Percentiles rank a stretch among this genome's conserved stretches.
Conservation (phyloP, 2,888 invertebrate species). For the Agrochola macilenta region DNA sequence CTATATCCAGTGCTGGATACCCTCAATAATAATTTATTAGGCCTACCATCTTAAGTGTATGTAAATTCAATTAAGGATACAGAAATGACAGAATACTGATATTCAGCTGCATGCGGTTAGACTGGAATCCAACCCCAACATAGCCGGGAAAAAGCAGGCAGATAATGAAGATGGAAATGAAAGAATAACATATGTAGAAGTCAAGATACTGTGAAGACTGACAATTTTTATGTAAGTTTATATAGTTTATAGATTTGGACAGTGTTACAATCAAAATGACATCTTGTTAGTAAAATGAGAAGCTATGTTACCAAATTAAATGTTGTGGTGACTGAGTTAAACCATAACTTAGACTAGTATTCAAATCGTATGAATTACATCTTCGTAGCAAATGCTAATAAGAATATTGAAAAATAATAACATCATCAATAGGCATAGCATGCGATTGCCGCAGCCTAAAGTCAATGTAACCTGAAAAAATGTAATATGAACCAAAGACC, state of each 20-base stretch:
- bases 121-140: background rate
- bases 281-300: conserved; percentile 9
- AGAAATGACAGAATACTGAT: background rate
- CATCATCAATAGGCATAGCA: conserved; percentile 20
- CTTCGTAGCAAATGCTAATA: conserved; percentile 20
- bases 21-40: background rate
- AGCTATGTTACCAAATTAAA: background rate
- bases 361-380: background rate
- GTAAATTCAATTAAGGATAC: background rate
- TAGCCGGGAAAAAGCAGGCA: background rate
- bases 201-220: background rate
- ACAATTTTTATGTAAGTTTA: background rate
- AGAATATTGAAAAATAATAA: conserved; percentile 36
- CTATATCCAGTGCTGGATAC: background rate
- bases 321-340: background rate
- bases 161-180: background rate
- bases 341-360: background rate
- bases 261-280: background rate
- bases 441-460: background rate
- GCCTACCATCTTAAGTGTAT: background rate
- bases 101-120: no score
- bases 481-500: background rate
- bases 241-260: background rate
- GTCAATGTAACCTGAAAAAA: conserved; percentile 44
- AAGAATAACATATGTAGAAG: background rate